Evolutionary conservation across 1,140 invertebrate genomes (phyloP), one percentile per base, ranked within the genome.

Genomic region (Cryptotermes secundus): DNA sequence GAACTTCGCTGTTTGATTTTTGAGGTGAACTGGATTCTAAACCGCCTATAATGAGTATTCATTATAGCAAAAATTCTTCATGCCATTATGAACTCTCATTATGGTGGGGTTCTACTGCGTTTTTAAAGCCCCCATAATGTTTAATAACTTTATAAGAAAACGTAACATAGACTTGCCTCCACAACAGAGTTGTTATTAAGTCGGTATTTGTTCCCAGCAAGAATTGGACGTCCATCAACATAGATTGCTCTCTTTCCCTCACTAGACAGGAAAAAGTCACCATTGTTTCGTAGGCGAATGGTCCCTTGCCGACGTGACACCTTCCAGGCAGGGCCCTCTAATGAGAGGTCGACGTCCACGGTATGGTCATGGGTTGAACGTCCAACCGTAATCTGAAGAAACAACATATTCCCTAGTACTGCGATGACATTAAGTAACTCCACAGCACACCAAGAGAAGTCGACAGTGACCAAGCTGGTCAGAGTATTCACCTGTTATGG

Each of bases 211-310:
- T 95, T 96, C 34, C 96, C 96, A 79, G 93, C 92, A 4, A 97
- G 90, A 80, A 99, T 93, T 0, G 97, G 96, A 86, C 95, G 93
- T 6, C 97, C 97, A 89, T 99, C 97, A 9, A 99, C 96, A 89
- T 96, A 98, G 86, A 99, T 96, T 0, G 97, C 95, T 86, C 98
- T 89, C 88, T 98, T 98, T n/a, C 98, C 98, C 89, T 99, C 96
- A 85, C 98, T 99, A 7, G 95, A 94, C 84, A 99, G 92, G 87
- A 97, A 96, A 89, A 99, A 99, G 88, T 99, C 97, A 0, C 97
- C 98, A 87, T 95, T 98, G 88, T 96, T 97, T 84, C 96, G 91
- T 81, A 99, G 91, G 83, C 97, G 95, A 85, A 98, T 98, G 2
- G 97, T 96, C 22, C 95, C 97, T 90, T 98, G 97, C 85, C 94